Evolutionary conservation across 2,797 vertebrate genomes (phyloP), one percentile per base, ranked within the genome.

Genomic region (Chelmon rostratus): DNA sequence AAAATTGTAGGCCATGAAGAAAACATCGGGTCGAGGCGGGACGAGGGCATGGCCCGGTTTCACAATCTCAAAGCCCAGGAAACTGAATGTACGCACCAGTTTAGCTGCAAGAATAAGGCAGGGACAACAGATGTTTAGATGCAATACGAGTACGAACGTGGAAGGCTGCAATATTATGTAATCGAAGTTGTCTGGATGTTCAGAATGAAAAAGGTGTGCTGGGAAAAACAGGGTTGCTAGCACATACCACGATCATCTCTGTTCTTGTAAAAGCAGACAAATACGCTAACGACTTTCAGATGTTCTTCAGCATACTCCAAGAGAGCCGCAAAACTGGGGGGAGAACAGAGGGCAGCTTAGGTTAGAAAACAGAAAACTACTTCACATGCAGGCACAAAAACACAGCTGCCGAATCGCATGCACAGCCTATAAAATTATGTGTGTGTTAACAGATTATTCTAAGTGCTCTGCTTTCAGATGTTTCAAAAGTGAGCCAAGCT

Each of bases 31-130:
- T 92, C 96, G 93, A 86, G 96, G 93, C 19, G 96, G 96, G 92
- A 95, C 93, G 74, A 95, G 94, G 93, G 96, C 90, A 82, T 96
- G 96, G 94, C 96, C 96, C 82, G 96, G 96, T 95, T 95, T 96
- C 95, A 96, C 95, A 89, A 96, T 95, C 95, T 96, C 95, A 94
- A 96, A 96, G 95, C 96, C 96, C 92, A 96, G 94, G 83, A 96
- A 96, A 93, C 96, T 95, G 95, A 96, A 96, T 28, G 96, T 95
- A 78, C 96, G 96, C 88, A 96, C 93, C 83, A 96, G 92, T 89
- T 95, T 96, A 85, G 95, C 96, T 96, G 86, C 59, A 82, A 59
- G 64, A 78, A 61, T 0, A 50, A 65, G 2, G 38, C 0, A 12
- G 16, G 18, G n/a, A 57, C 1, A 46, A 35, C 8, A 46, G 10